A percentile compares a stretch with the other conserved stretches of the same genome.
Evolutionary conservation across 37 sponge, comb jelly and placozoan species (phyloP).

Genomic region (Cladorhizidae sp.): DNA sequence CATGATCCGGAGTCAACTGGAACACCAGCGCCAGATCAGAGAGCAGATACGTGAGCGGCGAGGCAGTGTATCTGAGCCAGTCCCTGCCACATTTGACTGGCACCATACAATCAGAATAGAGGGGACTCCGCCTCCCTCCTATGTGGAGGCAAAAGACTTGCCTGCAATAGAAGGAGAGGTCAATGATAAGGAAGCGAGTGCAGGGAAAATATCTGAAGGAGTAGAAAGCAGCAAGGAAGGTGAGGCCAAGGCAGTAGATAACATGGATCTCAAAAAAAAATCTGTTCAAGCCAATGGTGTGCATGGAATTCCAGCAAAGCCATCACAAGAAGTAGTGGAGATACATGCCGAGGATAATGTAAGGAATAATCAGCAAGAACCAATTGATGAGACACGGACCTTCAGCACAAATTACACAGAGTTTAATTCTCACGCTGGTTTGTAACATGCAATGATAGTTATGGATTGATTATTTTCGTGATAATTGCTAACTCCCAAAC

Average conservation of each 20-base stretch:
- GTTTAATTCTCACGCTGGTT: not conserved
- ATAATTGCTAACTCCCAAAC: too few relatives aligned
- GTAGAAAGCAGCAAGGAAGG: not conserved
- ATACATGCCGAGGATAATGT: not conserved
- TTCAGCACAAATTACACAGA: slow-evolving; percentile 18
- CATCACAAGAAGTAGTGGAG: not conserved
- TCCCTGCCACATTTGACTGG: slow-evolving; percentile 81
- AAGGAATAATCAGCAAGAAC: not conserved
- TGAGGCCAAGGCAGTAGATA: not conserved
- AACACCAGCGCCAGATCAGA: slow-evolving; percentile 33
- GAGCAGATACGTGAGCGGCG: slow-evolving; percentile 29
- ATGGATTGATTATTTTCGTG: too few relatives aligned
- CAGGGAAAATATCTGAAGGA: not conserved
- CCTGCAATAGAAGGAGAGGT: slow-evolving; percentile 35
- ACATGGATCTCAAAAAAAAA: not conserved
- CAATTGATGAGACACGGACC: not conserved
- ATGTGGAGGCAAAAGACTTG: slow-evolving; percentile 68
- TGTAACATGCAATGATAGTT: too few relatives aligned
- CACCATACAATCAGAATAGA: slow-evolving; percentile 77
- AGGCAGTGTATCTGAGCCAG: slow-evolving; percentile 56
- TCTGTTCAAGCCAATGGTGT: not conserved
- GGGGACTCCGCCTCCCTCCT: slow-evolving; percentile 73
- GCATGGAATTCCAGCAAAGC: too few relatives aligned
- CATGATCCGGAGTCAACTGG: slow-evolving; percentile 16
- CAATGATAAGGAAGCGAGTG: not conserved